Base-by-base conservation (phyloP, 2,797 vertebrate genomes). In the Thalassophryne amazonica region DNA sequence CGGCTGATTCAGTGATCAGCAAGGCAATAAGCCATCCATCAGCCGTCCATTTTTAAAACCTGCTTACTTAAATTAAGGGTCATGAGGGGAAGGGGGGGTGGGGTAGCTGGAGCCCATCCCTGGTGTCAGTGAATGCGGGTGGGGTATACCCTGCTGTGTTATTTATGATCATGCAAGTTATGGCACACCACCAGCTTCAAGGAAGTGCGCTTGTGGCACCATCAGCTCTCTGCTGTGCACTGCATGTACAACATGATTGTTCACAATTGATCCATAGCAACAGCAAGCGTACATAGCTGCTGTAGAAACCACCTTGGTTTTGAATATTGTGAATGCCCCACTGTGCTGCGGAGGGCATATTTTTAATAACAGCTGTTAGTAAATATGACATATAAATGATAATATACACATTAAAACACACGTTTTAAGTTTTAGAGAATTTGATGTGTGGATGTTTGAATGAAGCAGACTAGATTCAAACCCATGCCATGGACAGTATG, bases 401-500 rank as follows among this genome's bases (percentile, higher is more conserved):
- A 11, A 29, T 14, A 28, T 21, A 27, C 13, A 21, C 7, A 19
- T 13, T 4, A 15, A 6, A 43, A 30, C 9, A 16, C 9, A 21
- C 21, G 2, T 21, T 22, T 16, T 32, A 5, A 12, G 9, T 46
- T 9, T 10, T 9, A 17, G 1, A 6, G 5, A 12, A 22, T 32
- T 32, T 45, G 7, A 5, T 4, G 2, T 23, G 2, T 43, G 9
- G 15, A 32, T 25, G 4, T 33, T 3, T 20, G 7, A 12, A 29
- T 7, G 15, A 45, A 35, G 22, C 2, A 18, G 8, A 21, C 60
- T 1, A 47, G 4, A 40, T 32, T 53, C 15, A 47, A 1, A 43
- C 13, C 7, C 48, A 35, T 15, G 13, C 31, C 51, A 48, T 25
- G 41, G 35, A 32, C 31, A 67, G 17, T 38, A 13, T n/a, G n/a